Evolutionary conservation across 2,888 invertebrate species (phyloP), one percentile per base, ranked within the genome.

Genomic region (Stenotaenia linearis): DNA sequence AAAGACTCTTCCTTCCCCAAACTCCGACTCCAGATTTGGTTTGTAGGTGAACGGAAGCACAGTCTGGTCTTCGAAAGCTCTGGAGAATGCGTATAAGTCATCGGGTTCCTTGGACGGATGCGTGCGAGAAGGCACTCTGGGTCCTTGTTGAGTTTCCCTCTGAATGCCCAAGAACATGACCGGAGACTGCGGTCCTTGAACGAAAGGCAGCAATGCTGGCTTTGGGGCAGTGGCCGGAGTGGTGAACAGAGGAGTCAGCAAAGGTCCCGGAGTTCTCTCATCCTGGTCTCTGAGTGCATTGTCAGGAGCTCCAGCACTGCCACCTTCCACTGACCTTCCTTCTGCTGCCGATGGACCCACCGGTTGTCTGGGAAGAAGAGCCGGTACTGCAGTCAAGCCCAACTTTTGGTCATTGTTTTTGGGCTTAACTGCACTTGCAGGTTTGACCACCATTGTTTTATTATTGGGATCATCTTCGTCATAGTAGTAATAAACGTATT

Each of bases 111-210:
- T 69, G 32, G 78, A 15, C 10, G 69, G 40, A 45, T 40, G 61
- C 0, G 75, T 28, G 15, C 75, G 18, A 18, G 45, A 40, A 12
- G 78, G 61, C 9, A 25, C 32, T 5, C 79, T 69, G 18, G 75
- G 77, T n/a, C 56, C 56, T n/a, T 56, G 56, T 7, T 21, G 18
- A 10, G 21, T 56, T n/a, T 80, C 80, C 15, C 78, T 25, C 21
- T 80, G 79, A 4, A 80, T 56, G 9, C 80, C 80, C 10, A 80
- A 77, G 32, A 80, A 80, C 37, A 80, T 76, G 7, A 80, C 79
- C 9, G 80, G 80, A 7, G 80, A 79, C 15, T 80, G 77, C 15
- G 80, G 80, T 18, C 79, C 79, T 4, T 77, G 78, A 21, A 79
- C 74, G 40, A 80, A 80, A 5, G 79, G 37, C n/a, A n/a, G n/a